Evolutionary conservation across 2,113 vertebrate genomes (phyloP), one percentile per base, ranked within the genome.

Genomic region (Apus apus): DNA sequence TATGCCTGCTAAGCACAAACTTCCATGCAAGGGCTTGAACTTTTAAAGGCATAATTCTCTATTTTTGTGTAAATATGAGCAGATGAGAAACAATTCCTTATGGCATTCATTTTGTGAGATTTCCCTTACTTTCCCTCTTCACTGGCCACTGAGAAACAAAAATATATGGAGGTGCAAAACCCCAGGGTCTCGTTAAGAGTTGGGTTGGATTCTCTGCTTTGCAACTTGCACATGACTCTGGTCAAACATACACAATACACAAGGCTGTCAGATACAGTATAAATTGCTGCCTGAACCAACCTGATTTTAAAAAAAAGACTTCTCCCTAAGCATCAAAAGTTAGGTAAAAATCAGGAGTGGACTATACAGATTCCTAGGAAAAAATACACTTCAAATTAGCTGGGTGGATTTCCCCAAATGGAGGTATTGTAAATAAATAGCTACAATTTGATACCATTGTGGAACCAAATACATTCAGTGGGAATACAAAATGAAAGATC

Each of bases 31-130:
- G 79, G 67, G 46, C 75, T 58, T 91, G 40, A 91, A 88, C 58
- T 91, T 72, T 79, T 54, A 73, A 82, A 94, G 50, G 51, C 78
- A 15, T 40, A 36, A 75, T 79, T 85, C 65, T 54, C 87, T 89
- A 71, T 65, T 87, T 90, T 58, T 50, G n/a, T 58, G 58, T 45
- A 87, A 93, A 94, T 85, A 90, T 0, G 11, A 94, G 50, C 85
- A 93, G 78, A 94, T 93, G 90, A 91, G 66, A 87, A 94, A 65
- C 66, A 80, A 88, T 74, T 64, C 90, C 72, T 93, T 32, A n/a
- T 7, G 46, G 79, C 51, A 74, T 90, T 90, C 64, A 38, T 38
- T 77, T 75, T 77, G 67, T 50, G 64, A 86, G 72, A 91, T 30
- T 85, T 88, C 43, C 78, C 56, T 85, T 51, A 29, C 11, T 77